Conservation (phyloP, 2,888 invertebrate species). For the Acutogordius australiensis region DNA sequence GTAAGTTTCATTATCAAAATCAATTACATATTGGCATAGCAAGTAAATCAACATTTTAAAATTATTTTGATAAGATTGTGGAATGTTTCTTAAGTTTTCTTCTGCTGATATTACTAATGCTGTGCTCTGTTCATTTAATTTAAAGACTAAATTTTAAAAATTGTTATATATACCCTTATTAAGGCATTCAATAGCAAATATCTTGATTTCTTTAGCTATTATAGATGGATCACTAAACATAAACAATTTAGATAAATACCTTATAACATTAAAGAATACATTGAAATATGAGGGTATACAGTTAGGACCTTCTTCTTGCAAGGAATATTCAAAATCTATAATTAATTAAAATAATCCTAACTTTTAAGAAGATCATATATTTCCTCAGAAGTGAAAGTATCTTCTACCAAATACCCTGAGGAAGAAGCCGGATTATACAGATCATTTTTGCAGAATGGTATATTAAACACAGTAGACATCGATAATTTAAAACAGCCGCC, state of each 20-base stretch:
- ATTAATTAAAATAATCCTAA: not conserved
- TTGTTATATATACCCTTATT: slow-evolving; percentile 1
- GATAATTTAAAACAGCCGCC: too few species aligned
- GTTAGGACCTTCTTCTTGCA: not conserved
- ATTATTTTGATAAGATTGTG: not conserved
- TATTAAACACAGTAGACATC: too few species aligned
- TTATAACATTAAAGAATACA: slow-evolving; percentile 4
- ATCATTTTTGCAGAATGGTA: slow-evolving; percentile 8
- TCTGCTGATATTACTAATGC: not conserved
- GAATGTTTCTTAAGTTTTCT: not conserved
- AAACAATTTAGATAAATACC: not conserved
- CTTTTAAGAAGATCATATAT: not conserved
- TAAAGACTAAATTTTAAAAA: not conserved
- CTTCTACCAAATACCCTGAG: not conserved
- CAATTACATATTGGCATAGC: not conserved
- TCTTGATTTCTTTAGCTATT: not conserved
- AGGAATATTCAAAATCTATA: slow-evolving; percentile 8
- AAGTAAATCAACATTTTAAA: slow-evolving; percentile 1
- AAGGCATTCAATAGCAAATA: not conserved
- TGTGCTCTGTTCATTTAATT: not conserved
- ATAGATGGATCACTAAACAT: not conserved
- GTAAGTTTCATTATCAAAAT: not conserved
- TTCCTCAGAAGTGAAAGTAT: not conserved
- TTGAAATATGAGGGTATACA: not conserved
- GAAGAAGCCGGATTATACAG: not conserved